Evolutionary conservation across 2,113 vertebrate species (phyloP).

Genomic region (Erythrocebus patas): DNA sequence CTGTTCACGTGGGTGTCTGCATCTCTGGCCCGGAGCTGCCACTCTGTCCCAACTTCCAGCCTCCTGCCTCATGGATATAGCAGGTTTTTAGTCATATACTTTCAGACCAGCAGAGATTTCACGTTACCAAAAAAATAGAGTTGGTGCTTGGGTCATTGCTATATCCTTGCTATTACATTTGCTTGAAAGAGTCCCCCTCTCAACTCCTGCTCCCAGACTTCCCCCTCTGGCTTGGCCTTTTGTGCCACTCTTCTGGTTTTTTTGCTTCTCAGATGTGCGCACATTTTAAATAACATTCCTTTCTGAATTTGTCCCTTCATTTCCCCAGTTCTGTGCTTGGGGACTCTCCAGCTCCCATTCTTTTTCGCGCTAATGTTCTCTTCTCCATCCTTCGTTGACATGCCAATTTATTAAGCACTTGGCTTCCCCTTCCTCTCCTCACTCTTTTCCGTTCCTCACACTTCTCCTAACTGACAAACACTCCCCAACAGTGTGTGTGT

Average conservation of each 20-base stretch:
- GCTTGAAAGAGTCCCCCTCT: neutral
- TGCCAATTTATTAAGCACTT: slow-evolving; percentile 45
- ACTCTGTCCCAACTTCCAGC: neutral
- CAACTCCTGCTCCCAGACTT: slow-evolving; percentile 40
- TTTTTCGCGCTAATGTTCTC: slow-evolving; percentile 63
- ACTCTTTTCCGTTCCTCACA: slow-evolving; percentile 24
- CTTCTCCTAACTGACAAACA: neutral
- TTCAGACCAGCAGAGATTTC: slow-evolving; percentile 17
- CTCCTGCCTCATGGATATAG: neutral
- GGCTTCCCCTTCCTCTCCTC: neutral
- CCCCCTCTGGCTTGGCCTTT: slow-evolving; percentile 24
- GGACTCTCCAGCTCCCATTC: slow-evolving; percentile 65
- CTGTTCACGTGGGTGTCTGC: neutral
- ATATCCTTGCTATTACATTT: neutral
- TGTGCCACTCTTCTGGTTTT: slow-evolving; percentile 54
- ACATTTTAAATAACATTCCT: slow-evolving; percentile 64
- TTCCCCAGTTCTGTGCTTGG: slow-evolving; percentile 67
- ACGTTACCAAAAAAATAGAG: slow-evolving; percentile 31
- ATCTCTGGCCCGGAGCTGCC: neutral
- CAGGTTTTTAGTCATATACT: neutral
- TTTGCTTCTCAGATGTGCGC: slow-evolving; percentile 61
- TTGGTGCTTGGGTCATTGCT: neutral
- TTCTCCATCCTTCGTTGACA: slow-evolving; percentile 59
- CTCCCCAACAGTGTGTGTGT: neutral
- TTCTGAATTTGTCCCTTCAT: slow-evolving; percentile 70